phyloP scores from a whole-genome alignment of 2,113 vertebrate genomes.

The Rhabdomys dilectus region DNA sequence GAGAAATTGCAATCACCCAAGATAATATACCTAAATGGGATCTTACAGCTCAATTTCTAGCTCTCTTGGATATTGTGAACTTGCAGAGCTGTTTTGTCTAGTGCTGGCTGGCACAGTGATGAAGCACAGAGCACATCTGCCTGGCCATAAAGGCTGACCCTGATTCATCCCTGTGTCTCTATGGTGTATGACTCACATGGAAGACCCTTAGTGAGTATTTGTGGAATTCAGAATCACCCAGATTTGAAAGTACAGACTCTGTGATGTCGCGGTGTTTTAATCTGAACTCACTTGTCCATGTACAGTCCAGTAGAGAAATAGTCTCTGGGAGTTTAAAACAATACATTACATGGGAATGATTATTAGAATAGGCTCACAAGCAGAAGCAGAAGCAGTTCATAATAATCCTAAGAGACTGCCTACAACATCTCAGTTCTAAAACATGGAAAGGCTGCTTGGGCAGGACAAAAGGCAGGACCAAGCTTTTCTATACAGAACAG shows the following conservation, averaged over 20 bases:
- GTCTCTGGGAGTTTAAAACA: constrained; percentile 25
- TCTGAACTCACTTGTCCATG: constrained; percentile 29
- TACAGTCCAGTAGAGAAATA: background rate
- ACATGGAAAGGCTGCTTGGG: background rate
- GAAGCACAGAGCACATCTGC: background rate
- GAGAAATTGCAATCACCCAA: constrained; percentile 39
- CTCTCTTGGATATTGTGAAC: constrained; percentile 3
- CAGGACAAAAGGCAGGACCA: background rate
- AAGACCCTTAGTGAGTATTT: background rate
- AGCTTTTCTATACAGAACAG: background rate
- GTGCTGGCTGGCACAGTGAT: background rate
- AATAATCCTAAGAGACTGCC: background rate
- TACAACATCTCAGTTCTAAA: background rate
- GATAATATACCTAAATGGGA: background rate
- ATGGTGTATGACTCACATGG: background rate
- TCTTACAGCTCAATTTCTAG: constrained; percentile 27
- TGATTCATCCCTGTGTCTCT: background rate
- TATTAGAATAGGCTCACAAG: background rate
- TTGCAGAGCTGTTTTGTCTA: background rate
- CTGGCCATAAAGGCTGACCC: background rate
- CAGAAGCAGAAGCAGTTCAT: background rate
- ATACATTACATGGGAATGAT: background rate
- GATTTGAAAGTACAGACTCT: constrained; percentile 14
- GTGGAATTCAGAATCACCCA: constrained; percentile 12
- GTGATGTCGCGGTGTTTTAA: background rate